phyloP scores from a whole-genome alignment of 1,140 invertebrate genomes.

The Diploscapter pachys region DNA sequence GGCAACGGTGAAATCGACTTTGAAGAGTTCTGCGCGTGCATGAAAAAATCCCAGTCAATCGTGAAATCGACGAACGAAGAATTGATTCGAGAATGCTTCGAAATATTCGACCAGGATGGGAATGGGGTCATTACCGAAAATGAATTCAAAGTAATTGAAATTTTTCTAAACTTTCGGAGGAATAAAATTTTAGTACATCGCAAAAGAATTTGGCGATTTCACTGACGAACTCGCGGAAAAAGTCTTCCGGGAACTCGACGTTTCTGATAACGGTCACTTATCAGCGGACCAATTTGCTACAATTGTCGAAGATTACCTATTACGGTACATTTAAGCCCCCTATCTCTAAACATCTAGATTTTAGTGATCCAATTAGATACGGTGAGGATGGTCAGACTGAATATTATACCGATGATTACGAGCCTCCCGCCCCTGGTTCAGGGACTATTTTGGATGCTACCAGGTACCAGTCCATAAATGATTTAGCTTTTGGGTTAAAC shows the following conservation, averaged over 20 bases:
- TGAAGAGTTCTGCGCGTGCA: conserved; percentile 57
- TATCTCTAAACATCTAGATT: too few species aligned
- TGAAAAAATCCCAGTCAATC: conserved; percentile 53
- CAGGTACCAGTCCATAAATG: too few species aligned
- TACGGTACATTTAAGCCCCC: not conserved
- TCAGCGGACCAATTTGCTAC: conserved; percentile 47
- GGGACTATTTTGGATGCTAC: too few species aligned
- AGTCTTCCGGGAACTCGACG: conserved; percentile 55
- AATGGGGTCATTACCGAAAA: conserved; percentile 57
- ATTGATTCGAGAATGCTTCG: conserved; percentile 53
- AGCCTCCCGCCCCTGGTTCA: not conserved
- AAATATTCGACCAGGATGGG: conserved; percentile 56
- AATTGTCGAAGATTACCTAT: conserved; percentile 58
- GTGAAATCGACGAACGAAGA: conserved; percentile 53
- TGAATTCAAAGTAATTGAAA: conserved; percentile 50
- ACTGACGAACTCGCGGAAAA: conserved; percentile 53
- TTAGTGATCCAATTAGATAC: conserved; percentile 23
- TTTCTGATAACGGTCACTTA: conserved; percentile 52
- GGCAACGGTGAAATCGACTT: conserved; percentile 59
- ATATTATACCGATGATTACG: conserved; percentile 2
- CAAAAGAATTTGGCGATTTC: conserved; percentile 57
- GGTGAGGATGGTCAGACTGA: conserved; percentile 8
- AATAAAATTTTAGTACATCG: conserved; percentile 50
- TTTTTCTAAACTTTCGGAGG: not conserved
- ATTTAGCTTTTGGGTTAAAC: not conserved